Evolutionary conservation across 92 coral and sea anemone species (phyloP), one percentile per base, ranked within the genome.

Genomic region (Micromussa lordhowensis): DNA sequence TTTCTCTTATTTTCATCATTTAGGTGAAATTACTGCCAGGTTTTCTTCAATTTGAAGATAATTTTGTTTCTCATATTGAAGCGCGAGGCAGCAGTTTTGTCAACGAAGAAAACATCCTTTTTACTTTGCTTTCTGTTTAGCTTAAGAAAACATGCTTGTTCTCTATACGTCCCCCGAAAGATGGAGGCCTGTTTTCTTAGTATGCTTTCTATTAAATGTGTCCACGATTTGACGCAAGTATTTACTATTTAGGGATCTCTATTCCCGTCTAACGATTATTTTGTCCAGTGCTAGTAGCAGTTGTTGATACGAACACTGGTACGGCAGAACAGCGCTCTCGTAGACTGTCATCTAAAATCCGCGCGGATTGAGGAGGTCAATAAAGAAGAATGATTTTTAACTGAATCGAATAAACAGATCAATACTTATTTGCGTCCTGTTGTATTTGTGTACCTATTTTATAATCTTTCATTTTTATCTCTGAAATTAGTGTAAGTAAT

Each of bases 351-450:
- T 30, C 69, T 24, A 21, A 63, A 63, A 22, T 30, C n/a, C n/a
- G n/a, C n/a, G n/a, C 10, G 34, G 29, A 2, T 66, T 44, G 51
- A 34, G 69, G 71, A 36, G 78, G 28, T 36, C 9, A 74, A 74
- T 38, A 74, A 74, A 74, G 55, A 44, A 44, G 12, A 74, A 21
- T 38, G 40, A 74, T 71, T 32, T 61, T 74, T 74, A 74, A 74
- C 40, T 74, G 29, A 36, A 38, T 71, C 44, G 38, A 71, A 34
- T 74, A 19, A 74, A 28, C 61, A 28, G 29, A 66, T 66, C 10
- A 66, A 22, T 66, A 66, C 12, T 66, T 66, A 10, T 10, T 28
- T 66, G 71, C 11, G 71, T 66, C 34, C 29, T 66, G 71, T 28
- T 63, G 6, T 63, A 63, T 63, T 44, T 7, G 51, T 40, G 7